Base-by-base conservation (phyloP, 2,797 vertebrate species). In the Argyrosomus regius region DNA sequence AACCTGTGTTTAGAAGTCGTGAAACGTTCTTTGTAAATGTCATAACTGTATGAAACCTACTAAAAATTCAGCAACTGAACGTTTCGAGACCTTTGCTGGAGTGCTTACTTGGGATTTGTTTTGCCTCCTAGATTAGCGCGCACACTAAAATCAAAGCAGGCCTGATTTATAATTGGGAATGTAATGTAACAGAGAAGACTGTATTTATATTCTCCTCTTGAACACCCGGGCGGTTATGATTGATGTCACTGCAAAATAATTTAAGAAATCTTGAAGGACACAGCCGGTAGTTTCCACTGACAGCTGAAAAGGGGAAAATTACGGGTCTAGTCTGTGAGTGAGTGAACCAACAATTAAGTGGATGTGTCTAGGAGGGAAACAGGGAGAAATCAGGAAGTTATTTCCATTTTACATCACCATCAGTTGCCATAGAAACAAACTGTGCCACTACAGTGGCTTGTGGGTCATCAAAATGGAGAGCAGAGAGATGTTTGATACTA, bases 261-360 rank as follows among this genome's bases (percentile, higher is more conserved):
- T 71, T 17, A 4, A 61, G 54, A 75, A 71, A 58, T 77, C 64
- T 61, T 87, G 84, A 90, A 72, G 74, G 83, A 90, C 88, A 73
- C 39, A 69, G 70, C 3, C n/a, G 7, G 83, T 81, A 66, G 71
- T 88, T 90, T 88, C 17, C 24, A 45, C 62, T 78, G 81, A 84
- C 82, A 78, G 83, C 69, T 80, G 58, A 75, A 72, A 80, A n/a
- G 72, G n/a, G 57, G 73, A 39, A 82, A 90, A 93, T 79, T 87
- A 66, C 0, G 1, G 83, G 62, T 86, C 52, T 86, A 3, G 24
- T 53, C 70, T 39, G 59, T n/a, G 50, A 78, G 69, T 49, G 75
- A 88, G 61, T 12, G 53, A 88, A 82, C 81, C 48, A 1, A 45
- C 83, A 87, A 86, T 86, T 78, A 87, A 67, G 63, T 66, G 67